Base-by-base conservation (phyloP, 2,113 vertebrate genomes). In the Motacilla alba region DNA sequence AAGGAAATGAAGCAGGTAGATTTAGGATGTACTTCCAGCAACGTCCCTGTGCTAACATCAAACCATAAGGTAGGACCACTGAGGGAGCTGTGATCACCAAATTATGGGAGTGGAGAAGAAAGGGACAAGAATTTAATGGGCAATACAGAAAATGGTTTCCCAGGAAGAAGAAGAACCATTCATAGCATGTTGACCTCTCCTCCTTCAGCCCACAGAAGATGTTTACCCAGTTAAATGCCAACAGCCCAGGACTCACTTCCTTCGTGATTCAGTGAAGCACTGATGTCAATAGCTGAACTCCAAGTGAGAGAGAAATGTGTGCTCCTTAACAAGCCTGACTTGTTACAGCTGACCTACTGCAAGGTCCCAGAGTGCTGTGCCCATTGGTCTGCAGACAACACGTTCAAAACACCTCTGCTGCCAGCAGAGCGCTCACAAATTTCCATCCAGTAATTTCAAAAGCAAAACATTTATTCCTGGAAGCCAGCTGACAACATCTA, bases 301-400 rank as follows among this genome's bases (percentile, higher is more conserved):
- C 33, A 81, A 78, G 47, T 5, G 17, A 13, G 33, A 69, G 10
- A 76, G 59, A 80, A 90, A 60, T 16, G 17, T 77, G 5, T 72
- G 66, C 37, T 81, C 26, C 37, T 90, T 80, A 91, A 83, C 39
- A 94, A 93, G 33, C 11, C 62, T 85, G 93, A 46, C 77, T 93
- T 91, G 82, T 95, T 50, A 79, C 87, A 91, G 49, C 67, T 93
- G 94, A 95, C 63, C 67, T 85, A 6, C 58, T 35, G 70, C 39
- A 64, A 83, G 58, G 49, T 85, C 81, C 70, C 81, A 41, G n/a
- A 35, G 37, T 9, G 13, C 81, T 69, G 55, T 21, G 44, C 46
- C 20, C 6, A 66, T 83, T 69, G 85, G 30, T 30, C 62, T 74
- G 43, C 55, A 67, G 60, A 35, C 58, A 64, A 30, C 1, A 0